Evolutionary conservation across 2,888 invertebrate species (phyloP), one percentile per base, ranked within the genome.

Genomic region (Cephus runcator): DNA sequence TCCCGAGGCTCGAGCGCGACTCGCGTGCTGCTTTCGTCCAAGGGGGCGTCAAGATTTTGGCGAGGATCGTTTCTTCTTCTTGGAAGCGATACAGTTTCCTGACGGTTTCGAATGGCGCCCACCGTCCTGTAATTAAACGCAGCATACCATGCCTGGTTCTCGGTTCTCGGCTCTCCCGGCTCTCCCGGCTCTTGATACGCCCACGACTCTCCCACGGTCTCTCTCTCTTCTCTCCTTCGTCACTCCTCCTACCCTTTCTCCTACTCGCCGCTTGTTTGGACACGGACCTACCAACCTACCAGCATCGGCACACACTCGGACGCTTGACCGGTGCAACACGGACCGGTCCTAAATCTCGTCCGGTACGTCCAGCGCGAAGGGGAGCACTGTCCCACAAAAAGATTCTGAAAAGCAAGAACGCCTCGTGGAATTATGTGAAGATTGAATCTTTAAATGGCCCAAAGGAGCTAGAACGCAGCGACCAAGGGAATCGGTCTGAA

Each of bases 201-300:
- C 83, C 81, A 83, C 83, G 79, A 81, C 78, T 83, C 81, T 83
- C 83, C 83, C 71, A 71, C 71, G 71, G 71, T 71, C 71, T 71
- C 34, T 71, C 71, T 34, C 71, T 71, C 71, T 31, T 71, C 71
- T 31, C 34, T 71, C 71, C 71, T 34, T 71, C 71, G 31, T 71
- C 31, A 23, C 71, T 31, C 71, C 77, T 69, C 73, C 73, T 12
- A 23, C 77, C 40, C 34, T 69, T 69, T 71, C n/a, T n/a, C 56
- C 35, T 30, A 35, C 73, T 35, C 76, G 34, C 74, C 23, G 74
- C 34, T 33, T 30, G 74, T 74, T 74, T 36, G 74, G n/a, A 36
- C 74, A 30, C 74, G 34, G 34, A 11, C 30, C 34, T 31, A 34
- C 71, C 71, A 34, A 30, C 71, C 34, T 12, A 34, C 30, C 71